Base-by-base conservation (phyloP, 2,797 vertebrate species). In the Argya squamiceps region DNA sequence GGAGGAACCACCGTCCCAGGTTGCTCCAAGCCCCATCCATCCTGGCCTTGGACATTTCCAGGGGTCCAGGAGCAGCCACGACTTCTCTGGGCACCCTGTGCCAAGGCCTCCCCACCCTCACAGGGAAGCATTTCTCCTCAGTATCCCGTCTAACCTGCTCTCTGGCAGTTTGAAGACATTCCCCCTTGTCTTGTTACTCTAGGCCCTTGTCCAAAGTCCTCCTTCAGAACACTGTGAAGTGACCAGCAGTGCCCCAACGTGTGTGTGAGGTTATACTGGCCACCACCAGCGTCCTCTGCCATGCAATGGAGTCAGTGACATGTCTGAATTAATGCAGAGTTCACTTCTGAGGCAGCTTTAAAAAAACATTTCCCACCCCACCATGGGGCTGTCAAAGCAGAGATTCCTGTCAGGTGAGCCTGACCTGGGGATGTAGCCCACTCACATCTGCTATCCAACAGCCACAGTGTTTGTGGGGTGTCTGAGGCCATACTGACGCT, bases 191-290 rank as follows among this genome's bases (percentile, higher is more conserved):
- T 15, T n/a, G 43, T 24, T 52, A 7, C 18, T 55, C 26, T 23
- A 8, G 60, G 22, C 44, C 17, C 17, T 26, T 53, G 27, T 18
- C 23, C 50, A 5, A 6, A 15, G 24, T 16, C 6, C 4, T 47
- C 19, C 24, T 43, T 76, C 10, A 34, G 50, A 43, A 29, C n/a
- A 6, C 27, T 26, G 41, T 9, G 20, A 37, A 18, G n/a, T 17
- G 23, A 10, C 26, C 53, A 14, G 39, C 8, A 4, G 15, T 0
- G 6, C 11, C 22, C 26, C 16, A 2, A 0, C 0, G 0, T 0
- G 10, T 2, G 19, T 39, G 11, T 5, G 12, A 24, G 15, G 21
- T 27, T 11, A 0, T 8, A 13, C 32, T 53, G 32, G 43, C 22
- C 23, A 2, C 5, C 4, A 10, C 0, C 1, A 13, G 22, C 63